These are phyloP conservation scores for Butorides virescens DNA, from an alignment of 2,113 vertebrate genomes.

Conservation along the genomic window DNA sequence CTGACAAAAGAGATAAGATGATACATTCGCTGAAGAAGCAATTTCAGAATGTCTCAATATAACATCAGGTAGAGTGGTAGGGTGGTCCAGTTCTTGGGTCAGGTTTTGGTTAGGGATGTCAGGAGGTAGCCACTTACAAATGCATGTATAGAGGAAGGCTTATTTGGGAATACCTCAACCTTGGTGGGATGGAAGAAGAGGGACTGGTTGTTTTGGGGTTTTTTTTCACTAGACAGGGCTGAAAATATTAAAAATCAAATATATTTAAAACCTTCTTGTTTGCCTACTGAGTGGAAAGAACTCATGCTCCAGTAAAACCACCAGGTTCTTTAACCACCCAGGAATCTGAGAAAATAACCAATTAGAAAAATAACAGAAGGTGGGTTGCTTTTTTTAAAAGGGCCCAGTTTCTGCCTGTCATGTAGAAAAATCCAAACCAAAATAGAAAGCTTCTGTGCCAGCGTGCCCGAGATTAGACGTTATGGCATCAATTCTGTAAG, in stretches of 20 bases:
- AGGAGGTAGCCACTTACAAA: background rate
- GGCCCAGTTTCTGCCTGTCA: background rate
- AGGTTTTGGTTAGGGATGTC: background rate
- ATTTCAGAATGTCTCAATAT: background rate
- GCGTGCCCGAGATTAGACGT: background rate
- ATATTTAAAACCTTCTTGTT: background rate
- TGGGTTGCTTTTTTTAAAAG: background rate
- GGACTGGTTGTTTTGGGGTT: background rate
- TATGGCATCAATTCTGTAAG: background rate
- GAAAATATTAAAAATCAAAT: background rate
- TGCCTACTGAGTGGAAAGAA: background rate
- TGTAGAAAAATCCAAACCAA: background rate
- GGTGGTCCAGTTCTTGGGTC: background rate
- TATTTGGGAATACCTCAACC: background rate
- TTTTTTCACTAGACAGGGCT: background rate
- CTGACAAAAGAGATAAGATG: background rate
- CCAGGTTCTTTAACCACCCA: background rate
- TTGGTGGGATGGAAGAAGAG: background rate
- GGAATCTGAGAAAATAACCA: background rate
- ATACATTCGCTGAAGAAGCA: background rate
- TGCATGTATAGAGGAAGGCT: background rate
- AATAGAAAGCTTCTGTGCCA: background rate
- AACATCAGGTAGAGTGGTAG: background rate
- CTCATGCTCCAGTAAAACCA: background rate
- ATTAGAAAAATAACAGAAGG: background rate